Percentiles rank a stretch among this genome's conserved stretches.
Conservation (phyloP, 53 echinoderm and acorn worm genomes). For the Actinopyga echinites region DNA sequence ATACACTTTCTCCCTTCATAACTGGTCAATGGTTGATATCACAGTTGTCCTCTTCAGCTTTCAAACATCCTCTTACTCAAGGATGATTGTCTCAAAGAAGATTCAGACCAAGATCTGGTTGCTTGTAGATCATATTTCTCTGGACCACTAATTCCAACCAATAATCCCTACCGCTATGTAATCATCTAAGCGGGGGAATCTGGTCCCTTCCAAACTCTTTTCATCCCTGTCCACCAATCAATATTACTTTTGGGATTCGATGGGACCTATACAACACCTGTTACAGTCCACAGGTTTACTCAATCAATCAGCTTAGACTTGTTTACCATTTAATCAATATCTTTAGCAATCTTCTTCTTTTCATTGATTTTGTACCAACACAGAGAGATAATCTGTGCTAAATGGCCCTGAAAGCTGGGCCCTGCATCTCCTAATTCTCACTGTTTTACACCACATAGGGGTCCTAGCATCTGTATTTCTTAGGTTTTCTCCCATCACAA, state of each 20-base stretch:
- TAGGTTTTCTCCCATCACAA: not conserved
- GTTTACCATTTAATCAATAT: not conserved
- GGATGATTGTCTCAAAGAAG: no score
- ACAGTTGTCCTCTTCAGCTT: no score
- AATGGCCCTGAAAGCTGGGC: not conserved
- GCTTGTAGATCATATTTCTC: no score
- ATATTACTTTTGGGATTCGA: not conserved
- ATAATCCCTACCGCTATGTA: not conserved
- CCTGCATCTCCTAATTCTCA: no score
- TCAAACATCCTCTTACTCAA: no score
- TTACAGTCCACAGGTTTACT: slow-evolving; percentile 29
- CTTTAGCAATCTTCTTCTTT: slow-evolving; percentile 7
- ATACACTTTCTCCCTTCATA: no score
- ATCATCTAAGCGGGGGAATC: not conserved
- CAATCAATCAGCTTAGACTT: slow-evolving; percentile 32
- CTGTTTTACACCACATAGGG: not conserved
- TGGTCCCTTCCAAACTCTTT: not conserved
- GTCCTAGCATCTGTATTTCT: not conserved
- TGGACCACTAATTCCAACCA: no score
- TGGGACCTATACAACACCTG: slow-evolving; percentile 16
- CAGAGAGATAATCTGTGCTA: slow-evolving; percentile 17
- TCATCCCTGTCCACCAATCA: not conserved
- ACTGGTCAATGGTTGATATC: no score
- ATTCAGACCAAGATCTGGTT: no score
- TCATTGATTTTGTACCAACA: not conserved